phyloP scores from a whole-genome alignment of 2,797 vertebrate genomes.

The Poecilia gillii region DNA sequence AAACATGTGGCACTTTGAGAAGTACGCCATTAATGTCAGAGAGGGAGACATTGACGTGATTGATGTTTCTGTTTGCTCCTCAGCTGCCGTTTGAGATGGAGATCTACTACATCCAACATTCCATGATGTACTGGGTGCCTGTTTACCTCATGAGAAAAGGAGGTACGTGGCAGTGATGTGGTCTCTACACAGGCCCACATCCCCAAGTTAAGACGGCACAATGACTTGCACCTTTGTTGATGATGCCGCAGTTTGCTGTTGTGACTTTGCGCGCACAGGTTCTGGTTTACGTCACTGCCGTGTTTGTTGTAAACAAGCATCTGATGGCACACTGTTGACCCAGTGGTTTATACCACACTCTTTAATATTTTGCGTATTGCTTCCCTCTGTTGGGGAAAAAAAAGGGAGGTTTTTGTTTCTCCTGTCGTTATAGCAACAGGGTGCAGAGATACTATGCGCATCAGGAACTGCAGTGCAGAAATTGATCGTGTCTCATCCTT shows the following conservation, averaged over 20 bases:
- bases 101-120: conserved; percentile 98
- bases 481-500: background rate
- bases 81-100: conserved; percentile 98
- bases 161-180: conserved; percentile 81
- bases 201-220: background rate
- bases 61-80: conserved; percentile 38
- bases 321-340: background rate
- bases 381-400: background rate
- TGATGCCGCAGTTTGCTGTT: background rate
- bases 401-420: background rate
- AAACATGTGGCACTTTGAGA: background rate
- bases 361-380: background rate
- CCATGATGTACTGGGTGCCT: conserved; percentile 96
- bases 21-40: background rate
- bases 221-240: background rate
- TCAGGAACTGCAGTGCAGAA: conserved; percentile 3
- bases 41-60: background rate
- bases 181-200: background rate
- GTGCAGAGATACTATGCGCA: background rate
- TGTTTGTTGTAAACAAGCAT: conserved; percentile 11
- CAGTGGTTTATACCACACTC: background rate
- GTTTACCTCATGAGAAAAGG: conserved; percentile 95
- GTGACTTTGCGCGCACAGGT: background rate
- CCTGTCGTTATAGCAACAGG: background rate
- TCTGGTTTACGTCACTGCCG: background rate